These are phyloP conservation scores for Dynastes grantii DNA, from an alignment of 2,888 invertebrate species.

Conservation along the genomic window DNA sequence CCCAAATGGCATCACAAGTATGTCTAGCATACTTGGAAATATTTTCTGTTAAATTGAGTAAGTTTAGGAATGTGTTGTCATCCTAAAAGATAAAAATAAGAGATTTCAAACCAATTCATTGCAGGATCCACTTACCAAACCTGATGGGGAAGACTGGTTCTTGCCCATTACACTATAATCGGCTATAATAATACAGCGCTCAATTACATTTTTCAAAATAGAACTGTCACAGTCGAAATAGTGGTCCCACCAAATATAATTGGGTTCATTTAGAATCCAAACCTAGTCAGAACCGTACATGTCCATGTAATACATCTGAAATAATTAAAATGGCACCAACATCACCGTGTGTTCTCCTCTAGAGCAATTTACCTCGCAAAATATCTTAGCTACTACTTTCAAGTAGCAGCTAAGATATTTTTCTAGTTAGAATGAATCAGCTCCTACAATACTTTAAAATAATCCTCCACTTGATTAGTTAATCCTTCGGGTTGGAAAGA, in stretches of 20 bases:
- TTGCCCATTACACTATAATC: slow-evolving; percentile 83
- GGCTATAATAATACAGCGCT: slow-evolving; percentile 87
- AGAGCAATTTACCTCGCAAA: slow-evolving; percentile 84
- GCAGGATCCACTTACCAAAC: slow-evolving; percentile 76
- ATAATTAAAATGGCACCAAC: background rate
- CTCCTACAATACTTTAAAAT: too few species aligned
- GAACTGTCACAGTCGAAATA: slow-evolving; percentile 76
- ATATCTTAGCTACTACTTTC: slow-evolving; percentile 86
- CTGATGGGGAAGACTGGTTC: slow-evolving; percentile 79
- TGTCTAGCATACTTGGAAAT: slow-evolving; percentile 83
- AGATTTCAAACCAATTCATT: slow-evolving; percentile 4
- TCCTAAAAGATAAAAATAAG: slow-evolving; percentile 27
- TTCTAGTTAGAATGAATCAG: too few species aligned
- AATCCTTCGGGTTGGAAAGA: too few species aligned
- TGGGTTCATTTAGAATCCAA: slow-evolving; percentile 85
- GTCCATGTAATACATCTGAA: slow-evolving; percentile 83
- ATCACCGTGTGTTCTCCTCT: background rate
- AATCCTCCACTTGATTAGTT: too few species aligned
- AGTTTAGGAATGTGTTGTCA: slow-evolving; percentile 23
- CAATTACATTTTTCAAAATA: slow-evolving; percentile 80
- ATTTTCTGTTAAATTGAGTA: slow-evolving; percentile 44
- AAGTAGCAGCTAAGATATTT: too few species aligned
- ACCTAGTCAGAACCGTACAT: slow-evolving; percentile 93
- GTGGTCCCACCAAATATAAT: slow-evolving; percentile 71
- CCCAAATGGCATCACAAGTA: slow-evolving; percentile 94